Evolutionary conservation across 2,888 invertebrate genomes (phyloP), one percentile per base, ranked within the genome.

Genomic region (Campoplex nolae): DNA sequence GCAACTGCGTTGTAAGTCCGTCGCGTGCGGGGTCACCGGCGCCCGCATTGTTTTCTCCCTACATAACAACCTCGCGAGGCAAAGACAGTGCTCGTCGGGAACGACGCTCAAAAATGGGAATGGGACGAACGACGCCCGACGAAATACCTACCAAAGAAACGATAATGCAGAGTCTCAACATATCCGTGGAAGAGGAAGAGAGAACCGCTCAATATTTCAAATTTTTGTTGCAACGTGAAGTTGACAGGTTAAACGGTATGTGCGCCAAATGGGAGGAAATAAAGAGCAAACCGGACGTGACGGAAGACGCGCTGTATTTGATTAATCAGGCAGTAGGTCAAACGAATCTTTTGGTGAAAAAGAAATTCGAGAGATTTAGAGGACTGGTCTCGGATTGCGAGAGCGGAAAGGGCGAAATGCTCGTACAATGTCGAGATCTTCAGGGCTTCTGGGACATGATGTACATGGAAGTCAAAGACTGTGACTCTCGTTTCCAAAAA

Each of bases 391-490:
- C 68, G 6, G 94, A 95, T 65, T 95, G 95, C 92, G 95, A 93
- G 90, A 93, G 84, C 91, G 94, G 92, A 85, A 93, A 95, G 45
- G 95, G 95, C n/a, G 92, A 94, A 45, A 95, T 95, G 88, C 94
- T 95, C 13, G 95, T 97, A 65, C 96, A 96, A 0, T 95, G 96
- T 84, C 96, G 96, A 8, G 98, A 98, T 95, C 95, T 98, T 80
- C 97, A 97, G 90, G 98, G 98, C 42, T 98, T 98, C 95, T 98
- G 98, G 98, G 98, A 98, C 91, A 97, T 97, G 97, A 96, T 97
- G 56, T 96, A 96, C 89, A 96, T 97, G 94, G 97, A 98, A 95
- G 95, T 95, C 18, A 90, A 88, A 32, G 87, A 94, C 68, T 94
- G 94, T 75, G 89, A 93, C 6, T 79, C 65, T 8, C 88, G 94